Conservation (phyloP, 2,113 vertebrate species). For the Strigops habroptila region DNA sequence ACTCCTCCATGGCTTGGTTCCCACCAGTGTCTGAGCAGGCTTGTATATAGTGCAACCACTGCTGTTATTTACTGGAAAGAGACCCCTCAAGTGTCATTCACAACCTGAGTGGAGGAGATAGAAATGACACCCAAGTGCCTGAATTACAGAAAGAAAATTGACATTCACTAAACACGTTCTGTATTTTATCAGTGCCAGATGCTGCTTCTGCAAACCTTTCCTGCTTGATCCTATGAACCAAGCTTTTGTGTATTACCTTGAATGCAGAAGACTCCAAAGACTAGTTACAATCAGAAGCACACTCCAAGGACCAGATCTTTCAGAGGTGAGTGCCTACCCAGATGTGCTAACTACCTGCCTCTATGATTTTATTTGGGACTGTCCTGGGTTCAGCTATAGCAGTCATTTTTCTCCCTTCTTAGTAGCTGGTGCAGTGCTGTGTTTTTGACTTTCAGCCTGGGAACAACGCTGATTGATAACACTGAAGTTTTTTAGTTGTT, state of each 20-base stretch:
- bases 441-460: too few species aligned
- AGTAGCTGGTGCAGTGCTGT: too few species aligned
- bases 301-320: background rate
- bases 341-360: background rate
- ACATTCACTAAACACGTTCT: background rate
- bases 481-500: too few species aligned
- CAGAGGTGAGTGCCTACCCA: background rate
- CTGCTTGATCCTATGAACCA: background rate
- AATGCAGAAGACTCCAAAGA: background rate
- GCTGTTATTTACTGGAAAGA: slow-evolving; percentile 23
- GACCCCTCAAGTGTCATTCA: background rate
- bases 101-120: background rate
- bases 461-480: too few species aligned
- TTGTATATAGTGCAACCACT: background rate
- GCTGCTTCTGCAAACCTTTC: background rate
- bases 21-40: slow-evolving; percentile 39
- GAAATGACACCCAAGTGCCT: background rate
- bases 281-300: background rate
- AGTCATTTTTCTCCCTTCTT: too few species aligned
- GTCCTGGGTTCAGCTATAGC: too few species aligned
- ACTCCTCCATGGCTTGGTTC: slow-evolving; percentile 44
- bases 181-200: background rate
- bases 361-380: background rate
- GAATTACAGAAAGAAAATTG: background rate
- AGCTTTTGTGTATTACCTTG: background rate